Evolutionary conservation across 2,888 invertebrate genomes (phyloP), one percentile per base, ranked within the genome.

Genomic region (Gerris lacustris): DNA sequence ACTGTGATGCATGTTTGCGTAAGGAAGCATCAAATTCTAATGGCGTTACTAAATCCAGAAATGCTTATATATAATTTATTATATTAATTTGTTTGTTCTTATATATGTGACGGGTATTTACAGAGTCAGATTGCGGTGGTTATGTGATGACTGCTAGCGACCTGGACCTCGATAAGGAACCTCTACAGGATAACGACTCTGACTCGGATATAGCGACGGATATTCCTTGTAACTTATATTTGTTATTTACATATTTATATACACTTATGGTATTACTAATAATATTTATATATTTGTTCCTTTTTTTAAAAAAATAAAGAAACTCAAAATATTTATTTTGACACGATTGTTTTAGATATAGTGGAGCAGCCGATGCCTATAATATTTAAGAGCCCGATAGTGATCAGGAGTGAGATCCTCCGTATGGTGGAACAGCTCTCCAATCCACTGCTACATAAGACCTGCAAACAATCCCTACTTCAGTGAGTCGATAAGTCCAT

Each of bases 391-490:
- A 77, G 77, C 64, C 75, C 76, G 66, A 75, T 76, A 6, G 73
- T 82, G 66, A 77, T 84, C 9, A 76, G 84, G 62, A 82, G 83
- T 76, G 87, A 88, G 76, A 86, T 92, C 70, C 79, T 92, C 73
- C 85, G 87, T 74, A 86, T 91, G 78, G 85, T 90, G 1, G 87
- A 89, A 77, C 87, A 88, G 73, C 82, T 93, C 77, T 86, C 90
- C 55, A 92, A 91, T 81, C 91, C 92, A 66, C 86, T 91, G 11
- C 88, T 89, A 79, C 86, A 87, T 74, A 90, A 89, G 76, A 87
- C 90, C 79, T 90, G 93, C 63, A 92, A 92, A 76, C 89, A 92
- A 78, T 87, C 89, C 18, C 82, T 96, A 74, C 83, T 96, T 17
- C 81, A 81, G 84, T 85, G 78, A 79, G 80, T 77, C 17, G 64